These are phyloP conservation scores for Perognathus longimembris DNA, from an alignment of 2,113 vertebrate species.

Conservation along the genomic window DNA sequence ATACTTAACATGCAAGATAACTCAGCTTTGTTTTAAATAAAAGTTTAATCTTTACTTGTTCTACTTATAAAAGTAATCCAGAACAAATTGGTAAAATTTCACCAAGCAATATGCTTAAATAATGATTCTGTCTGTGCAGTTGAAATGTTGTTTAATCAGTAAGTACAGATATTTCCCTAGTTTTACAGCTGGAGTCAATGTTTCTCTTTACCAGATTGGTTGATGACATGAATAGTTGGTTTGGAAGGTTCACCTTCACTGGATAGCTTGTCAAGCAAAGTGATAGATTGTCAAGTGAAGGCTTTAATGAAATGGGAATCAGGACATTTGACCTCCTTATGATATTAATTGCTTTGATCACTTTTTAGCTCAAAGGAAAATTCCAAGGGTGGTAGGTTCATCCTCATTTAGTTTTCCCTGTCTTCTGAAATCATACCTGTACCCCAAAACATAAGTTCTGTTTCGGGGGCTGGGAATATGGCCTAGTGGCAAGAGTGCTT, in stretches of 20 bases:
- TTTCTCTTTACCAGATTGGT: conserved; percentile 31
- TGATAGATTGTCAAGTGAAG: background rate
- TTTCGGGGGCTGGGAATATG: too few species aligned
- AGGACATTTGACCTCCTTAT: background rate
- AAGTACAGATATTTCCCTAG: conserved; percentile 14
- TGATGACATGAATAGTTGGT: conserved; percentile 38
- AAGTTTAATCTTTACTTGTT: conserved; percentile 22
- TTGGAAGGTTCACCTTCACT: background rate
- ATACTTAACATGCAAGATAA: background rate
- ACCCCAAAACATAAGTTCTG: background rate
- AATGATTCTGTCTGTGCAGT: background rate
- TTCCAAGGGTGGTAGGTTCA: background rate
- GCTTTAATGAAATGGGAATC: background rate
- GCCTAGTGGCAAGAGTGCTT: too few species aligned
- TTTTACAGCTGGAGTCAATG: background rate
- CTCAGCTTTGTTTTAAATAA: background rate
- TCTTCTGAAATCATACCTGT: background rate
- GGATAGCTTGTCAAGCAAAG: too few species aligned
- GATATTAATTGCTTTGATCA: background rate
- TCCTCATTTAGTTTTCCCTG: conserved; percentile 2
- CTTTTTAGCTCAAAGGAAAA: too few species aligned
- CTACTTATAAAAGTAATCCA: conserved; percentile 36
- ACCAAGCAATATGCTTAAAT: background rate
- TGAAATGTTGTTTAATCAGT: conserved; percentile 11
- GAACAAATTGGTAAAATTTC: conserved; percentile 18